phyloP scores from a whole-genome alignment of 2,113 vertebrate genomes.

The Petroica traversi region DNA sequence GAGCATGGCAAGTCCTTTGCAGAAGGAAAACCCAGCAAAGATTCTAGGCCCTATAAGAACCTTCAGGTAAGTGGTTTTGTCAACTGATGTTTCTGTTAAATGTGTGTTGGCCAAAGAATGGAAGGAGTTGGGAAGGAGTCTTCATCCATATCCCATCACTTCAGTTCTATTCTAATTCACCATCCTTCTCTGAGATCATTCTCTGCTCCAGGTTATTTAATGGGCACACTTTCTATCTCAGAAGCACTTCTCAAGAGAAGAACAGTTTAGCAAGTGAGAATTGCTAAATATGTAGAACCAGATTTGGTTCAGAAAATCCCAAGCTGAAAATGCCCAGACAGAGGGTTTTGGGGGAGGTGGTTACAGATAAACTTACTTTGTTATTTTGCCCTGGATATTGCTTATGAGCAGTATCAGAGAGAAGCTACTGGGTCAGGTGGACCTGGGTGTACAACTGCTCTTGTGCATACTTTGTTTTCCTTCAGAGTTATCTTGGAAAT shows the following conservation, averaged over 20 bases:
- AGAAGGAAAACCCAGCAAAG: slow-evolving; percentile 78
- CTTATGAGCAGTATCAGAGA: not conserved
- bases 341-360: not conserved
- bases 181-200: not conserved
- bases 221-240: not conserved
- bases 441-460: not conserved
- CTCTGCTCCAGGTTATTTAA: not conserved
- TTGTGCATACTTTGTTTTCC: not conserved
- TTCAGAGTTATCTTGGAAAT: not conserved
- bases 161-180: not conserved
- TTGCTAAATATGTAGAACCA: not conserved
- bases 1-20: slow-evolving; percentile 80
- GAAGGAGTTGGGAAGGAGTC: not conserved
- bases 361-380: not conserved
- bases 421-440: not conserved
- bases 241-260: not conserved
- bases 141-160: not conserved
- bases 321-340: not conserved
- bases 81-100: not conserved
- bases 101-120: not conserved
- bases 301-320: not conserved
- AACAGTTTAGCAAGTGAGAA: not conserved
- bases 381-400: not conserved
- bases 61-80: slow-evolving; percentile 74
- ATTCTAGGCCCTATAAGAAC: slow-evolving; percentile 68